phyloP scores from a whole-genome alignment of 1,140 invertebrate genomes.

The Drosophila sechellia region DNA sequence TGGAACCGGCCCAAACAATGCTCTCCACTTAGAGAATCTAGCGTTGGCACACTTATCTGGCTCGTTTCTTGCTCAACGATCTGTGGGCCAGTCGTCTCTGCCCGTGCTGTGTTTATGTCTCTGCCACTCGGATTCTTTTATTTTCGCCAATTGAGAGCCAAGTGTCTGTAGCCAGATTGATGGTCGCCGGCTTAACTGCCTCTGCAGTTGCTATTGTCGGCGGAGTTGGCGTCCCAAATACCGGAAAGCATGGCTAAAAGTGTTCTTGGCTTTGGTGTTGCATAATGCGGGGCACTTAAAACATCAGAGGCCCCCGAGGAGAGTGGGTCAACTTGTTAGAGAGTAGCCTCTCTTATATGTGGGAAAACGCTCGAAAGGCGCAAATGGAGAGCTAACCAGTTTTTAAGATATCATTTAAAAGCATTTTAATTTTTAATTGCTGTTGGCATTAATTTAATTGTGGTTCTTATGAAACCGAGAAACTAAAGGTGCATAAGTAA shows the following conservation, averaged over 20 bases:
- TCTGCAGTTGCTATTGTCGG: slow-evolving; percentile 15
- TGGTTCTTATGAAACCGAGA: too few species aligned
- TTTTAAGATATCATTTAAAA: not conserved
- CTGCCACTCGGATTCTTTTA: slow-evolving; percentile 23
- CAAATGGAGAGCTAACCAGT: not conserved
- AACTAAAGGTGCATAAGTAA: too few species aligned
- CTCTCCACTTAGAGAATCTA: slow-evolving; percentile 59
- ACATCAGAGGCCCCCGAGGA: not conserved
- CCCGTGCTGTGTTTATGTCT: slow-evolving; percentile 30
- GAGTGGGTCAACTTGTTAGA: not conserved
- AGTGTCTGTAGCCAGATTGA: slow-evolving; percentile 29
- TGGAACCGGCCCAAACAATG: slow-evolving; percentile 53
- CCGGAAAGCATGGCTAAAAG: slow-evolving; percentile 49
- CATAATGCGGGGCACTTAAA: slow-evolving; percentile 22
- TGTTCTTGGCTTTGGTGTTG: slow-evolving; percentile 44
- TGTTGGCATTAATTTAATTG: too few species aligned
- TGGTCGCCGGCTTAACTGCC: not conserved
- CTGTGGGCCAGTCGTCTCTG: slow-evolving; percentile 20
- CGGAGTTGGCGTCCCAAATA: slow-evolving; percentile 33
- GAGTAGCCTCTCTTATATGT: not conserved
- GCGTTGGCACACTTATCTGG: slow-evolving; percentile 62
- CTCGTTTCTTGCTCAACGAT: slow-evolving; percentile 57
- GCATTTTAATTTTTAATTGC: too few species aligned
- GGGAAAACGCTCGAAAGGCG: not conserved
- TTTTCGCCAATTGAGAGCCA: slow-evolving; percentile 30